Percentiles rank a stretch among this genome's conserved stretches.
Conservation (phyloP, 2,797 vertebrate genomes). For the Brachymystax lenok region DNA sequence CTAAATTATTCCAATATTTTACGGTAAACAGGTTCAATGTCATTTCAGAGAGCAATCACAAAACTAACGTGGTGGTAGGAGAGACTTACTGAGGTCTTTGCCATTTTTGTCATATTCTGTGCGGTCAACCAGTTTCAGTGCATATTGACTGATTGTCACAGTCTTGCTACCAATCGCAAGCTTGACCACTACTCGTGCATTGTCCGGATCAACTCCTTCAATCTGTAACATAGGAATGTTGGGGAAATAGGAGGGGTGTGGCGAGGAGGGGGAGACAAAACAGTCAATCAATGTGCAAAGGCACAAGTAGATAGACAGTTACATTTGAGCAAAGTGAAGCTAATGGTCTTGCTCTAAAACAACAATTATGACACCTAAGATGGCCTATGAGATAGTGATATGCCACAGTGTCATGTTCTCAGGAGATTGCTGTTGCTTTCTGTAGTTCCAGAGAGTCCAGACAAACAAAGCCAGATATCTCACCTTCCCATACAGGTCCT, state of each 20-base stretch:
- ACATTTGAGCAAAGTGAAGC: not conserved
- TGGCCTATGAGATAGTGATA: not conserved
- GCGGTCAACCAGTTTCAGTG: constrained; percentile 75
- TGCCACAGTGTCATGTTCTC: not conserved
- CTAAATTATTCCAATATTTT: not conserved
- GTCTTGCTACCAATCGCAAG: constrained; percentile 77
- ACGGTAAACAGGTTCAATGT: not conserved
- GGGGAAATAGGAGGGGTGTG: not conserved
- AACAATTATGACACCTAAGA: not conserved
- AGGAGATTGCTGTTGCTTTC: not conserved
- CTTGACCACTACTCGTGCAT: constrained; percentile 83
- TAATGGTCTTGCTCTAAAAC: not conserved
- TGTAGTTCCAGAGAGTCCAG: not conserved
- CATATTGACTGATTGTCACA: constrained; percentile 82
- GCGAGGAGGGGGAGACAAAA: not conserved
- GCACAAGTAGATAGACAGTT: not conserved
- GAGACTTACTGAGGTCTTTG: constrained; percentile 83
- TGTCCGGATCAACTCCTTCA: constrained; percentile 87
- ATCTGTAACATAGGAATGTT: constrained; percentile 66
- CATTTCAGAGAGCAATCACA: not conserved
- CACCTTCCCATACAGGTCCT: constrained; percentile 89
- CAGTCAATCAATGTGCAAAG: not conserved
- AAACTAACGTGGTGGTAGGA: not conserved
- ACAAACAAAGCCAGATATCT: not conserved
- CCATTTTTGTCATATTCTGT: constrained; percentile 82